Conservation (phyloP, 1,140 invertebrate species). For the Coenobita brevimanus region DNA sequence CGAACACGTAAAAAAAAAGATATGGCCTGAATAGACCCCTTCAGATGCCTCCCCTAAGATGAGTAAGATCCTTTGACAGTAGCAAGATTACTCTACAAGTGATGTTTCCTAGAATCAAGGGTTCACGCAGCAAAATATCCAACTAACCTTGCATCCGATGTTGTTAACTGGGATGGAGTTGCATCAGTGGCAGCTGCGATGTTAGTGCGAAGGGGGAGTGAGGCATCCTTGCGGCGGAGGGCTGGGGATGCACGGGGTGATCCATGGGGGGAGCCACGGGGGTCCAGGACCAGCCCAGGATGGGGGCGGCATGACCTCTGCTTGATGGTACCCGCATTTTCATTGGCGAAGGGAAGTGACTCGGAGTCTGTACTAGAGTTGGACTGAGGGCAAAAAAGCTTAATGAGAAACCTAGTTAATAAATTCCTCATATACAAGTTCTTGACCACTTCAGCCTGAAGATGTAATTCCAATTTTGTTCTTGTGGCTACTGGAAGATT, state of each 20-base stretch:
- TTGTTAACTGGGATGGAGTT: neutral
- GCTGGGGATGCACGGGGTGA: constrained; percentile 60
- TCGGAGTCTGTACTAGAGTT: constrained; percentile 97
- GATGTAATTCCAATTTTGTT: too few species aligned
- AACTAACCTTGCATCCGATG: constrained; percentile 32
- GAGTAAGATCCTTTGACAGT: too few species aligned
- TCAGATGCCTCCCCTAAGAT: too few species aligned
- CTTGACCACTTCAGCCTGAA: too few species aligned
- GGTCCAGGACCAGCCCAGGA: constrained; percentile 44
- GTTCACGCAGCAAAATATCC: too few species aligned
- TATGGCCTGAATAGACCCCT: too few species aligned
- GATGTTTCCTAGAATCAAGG: too few species aligned
- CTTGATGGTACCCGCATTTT: constrained; percentile 98
- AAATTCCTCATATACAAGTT: too few species aligned
- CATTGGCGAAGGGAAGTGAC: constrained; percentile 97
- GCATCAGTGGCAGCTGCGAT: constrained; percentile 15
- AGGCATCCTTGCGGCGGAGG: constrained; percentile 60
- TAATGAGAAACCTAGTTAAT: too few species aligned
- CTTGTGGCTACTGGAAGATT: too few species aligned
- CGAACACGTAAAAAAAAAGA: too few species aligned
- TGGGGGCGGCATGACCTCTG: constrained; percentile 76
- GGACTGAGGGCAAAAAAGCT: constrained; percentile 78
- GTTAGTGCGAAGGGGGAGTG: constrained; percentile 32
- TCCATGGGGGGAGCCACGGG: constrained; percentile 54
- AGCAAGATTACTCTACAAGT: too few species aligned